Evolutionary conservation across 1,140 invertebrate genomes (phyloP).

Genomic region (Cecropterus lyciades): DNA sequence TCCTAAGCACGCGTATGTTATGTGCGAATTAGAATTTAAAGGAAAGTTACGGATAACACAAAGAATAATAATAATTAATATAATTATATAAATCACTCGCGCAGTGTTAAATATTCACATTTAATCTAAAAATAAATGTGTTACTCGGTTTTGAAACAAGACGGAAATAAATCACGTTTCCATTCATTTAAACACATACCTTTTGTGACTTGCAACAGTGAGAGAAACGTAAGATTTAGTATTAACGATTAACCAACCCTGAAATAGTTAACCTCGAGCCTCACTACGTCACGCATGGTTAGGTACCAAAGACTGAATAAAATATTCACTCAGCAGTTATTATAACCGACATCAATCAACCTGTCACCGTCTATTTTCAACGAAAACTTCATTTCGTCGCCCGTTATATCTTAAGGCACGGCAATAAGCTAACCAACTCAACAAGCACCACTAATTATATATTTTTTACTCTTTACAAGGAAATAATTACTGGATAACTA

Average conservation of each 20-base stretch:
- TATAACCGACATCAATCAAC: slow-evolving; percentile 72
- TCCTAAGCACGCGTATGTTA: no score
- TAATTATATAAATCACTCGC: no score
- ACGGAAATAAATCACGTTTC: no score
- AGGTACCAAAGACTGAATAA: slow-evolving; percentile 57
- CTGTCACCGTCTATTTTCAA: slow-evolving; percentile 69
- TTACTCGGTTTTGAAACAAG: no score
- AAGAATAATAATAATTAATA: no score
- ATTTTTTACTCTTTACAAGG: neutral
- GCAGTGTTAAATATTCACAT: no score
- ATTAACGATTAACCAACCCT: slow-evolving; percentile 59
- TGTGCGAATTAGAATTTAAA: no score
- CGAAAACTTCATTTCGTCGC: slow-evolving; percentile 66
- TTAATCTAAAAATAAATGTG: no score
- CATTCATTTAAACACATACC: neutral
- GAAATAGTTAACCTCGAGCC: slow-evolving; percentile 70
- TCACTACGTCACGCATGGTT: slow-evolving; percentile 63
- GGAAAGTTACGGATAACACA: no score
- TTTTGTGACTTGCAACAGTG: slow-evolving; percentile 44
- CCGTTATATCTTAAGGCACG: slow-evolving; percentile 33
- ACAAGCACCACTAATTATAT: neutral
- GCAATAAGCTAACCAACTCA: neutral
- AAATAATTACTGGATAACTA: no score
- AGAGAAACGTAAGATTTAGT: slow-evolving; percentile 57
- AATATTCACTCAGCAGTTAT: slow-evolving; percentile 70